Conservation (phyloP, 2,113 vertebrate species). For the Pteronura brasiliensis region DNA sequence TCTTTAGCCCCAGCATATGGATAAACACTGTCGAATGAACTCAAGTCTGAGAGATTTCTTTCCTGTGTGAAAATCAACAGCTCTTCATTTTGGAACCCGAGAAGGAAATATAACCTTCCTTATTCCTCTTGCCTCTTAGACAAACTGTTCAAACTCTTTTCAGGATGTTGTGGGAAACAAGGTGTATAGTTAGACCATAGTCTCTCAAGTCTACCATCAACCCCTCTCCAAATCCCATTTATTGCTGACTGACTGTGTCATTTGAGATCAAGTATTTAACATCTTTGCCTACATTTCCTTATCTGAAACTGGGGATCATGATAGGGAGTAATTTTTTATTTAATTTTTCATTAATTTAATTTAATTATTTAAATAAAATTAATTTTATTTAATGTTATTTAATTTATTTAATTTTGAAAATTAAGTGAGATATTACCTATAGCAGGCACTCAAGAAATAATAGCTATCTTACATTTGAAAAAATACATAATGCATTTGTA, state of each 20-base stretch:
- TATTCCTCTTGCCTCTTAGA: not conserved
- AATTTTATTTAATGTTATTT: too few relatives aligned
- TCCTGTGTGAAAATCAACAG: not conserved
- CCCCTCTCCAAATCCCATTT: not conserved
- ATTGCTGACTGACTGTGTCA: not conserved
- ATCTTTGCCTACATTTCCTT: not conserved
- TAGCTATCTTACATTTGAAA: not conserved
- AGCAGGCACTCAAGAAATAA: not conserved
- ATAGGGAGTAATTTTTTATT: not conserved
- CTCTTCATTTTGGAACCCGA: not conserved
- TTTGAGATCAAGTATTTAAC: not conserved
- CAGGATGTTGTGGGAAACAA: not conserved
- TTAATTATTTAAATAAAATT: too few relatives aligned
- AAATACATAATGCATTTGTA: not conserved
- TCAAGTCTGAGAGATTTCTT: not conserved
- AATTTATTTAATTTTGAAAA: not conserved
- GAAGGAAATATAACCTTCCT: not conserved
- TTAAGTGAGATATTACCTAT: not conserved
- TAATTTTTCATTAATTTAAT: too few relatives aligned
- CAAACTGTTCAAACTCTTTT: not conserved
- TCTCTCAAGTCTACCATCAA: not conserved
- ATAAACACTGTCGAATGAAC: not conserved
- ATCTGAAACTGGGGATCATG: not conserved
- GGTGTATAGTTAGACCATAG: not conserved
- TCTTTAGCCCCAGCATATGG: accelerated